Base-by-base conservation (phyloP, 2,113 vertebrate genomes). In the Pluvialis apricaria region DNA sequence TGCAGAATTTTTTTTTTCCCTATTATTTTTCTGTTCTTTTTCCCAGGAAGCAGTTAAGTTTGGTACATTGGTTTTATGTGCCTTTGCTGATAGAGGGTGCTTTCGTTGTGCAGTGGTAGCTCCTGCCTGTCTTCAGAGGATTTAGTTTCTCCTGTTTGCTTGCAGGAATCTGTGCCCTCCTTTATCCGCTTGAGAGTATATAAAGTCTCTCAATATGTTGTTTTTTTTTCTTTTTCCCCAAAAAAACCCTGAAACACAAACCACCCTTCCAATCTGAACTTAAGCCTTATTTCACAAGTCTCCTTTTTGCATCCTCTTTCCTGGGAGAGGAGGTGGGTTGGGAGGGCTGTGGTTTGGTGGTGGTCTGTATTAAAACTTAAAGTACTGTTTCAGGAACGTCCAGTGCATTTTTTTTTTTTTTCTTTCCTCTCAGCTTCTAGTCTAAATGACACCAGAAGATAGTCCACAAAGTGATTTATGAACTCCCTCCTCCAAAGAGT, bases 21-120 rank as follows among this genome's bases (percentile, higher is more conserved):
- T 44, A 22, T 44, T 85, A 64, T 90, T 83, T 94, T 83, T 73
- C 21, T 69, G 20, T 38, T 32, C 15, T 47, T 77, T 72, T 73
- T 60, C 8, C 28, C 29, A 68, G 38, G 68, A 89, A 75, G 20
- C 32, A 66, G 15, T 81, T 86, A 52, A 24, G 29, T 80, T 85
- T 91, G 65, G 52, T 88, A 57, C 36, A 15, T 49, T 64, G 44
- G 20, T 94, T 96, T 92, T 95, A 72, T 82, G 87, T 96, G n/a
- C 44, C 52, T 88, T 80, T 79, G 52, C 47, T 92, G 49, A 52
- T 34, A 34, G 42, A 62, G 7, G 17, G 51, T 77, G 31, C 14
- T 76, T 90, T 64, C 82, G 4, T 91, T 55, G 11, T 36, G 49
- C 55, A 24, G 47, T 45, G 21, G 45, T 82, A 66, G 40, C n/a